These are phyloP conservation scores for Phasianus colchicus DNA, from an alignment of 2,113 vertebrate species.

Conservation along the genomic window DNA sequence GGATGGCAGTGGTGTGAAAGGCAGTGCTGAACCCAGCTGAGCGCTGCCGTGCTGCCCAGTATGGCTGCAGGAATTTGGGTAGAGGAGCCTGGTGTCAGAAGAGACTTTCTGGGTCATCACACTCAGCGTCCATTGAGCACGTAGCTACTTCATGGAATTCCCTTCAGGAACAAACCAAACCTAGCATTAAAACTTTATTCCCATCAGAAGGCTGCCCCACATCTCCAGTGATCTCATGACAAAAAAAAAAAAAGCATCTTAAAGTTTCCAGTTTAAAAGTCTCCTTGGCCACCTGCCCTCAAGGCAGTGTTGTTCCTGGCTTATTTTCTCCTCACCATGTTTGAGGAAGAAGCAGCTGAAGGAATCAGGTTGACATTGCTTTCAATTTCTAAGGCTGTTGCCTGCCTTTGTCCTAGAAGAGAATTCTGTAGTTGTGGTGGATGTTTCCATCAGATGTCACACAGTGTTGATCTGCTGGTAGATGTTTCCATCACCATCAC, in stretches of 20 bases:
- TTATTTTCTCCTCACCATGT: background rate
- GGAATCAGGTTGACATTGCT: background rate
- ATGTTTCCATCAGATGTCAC: background rate
- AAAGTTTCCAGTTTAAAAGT: background rate
- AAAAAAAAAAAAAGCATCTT: background rate
- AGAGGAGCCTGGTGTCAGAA: background rate
- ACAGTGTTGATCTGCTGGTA: background rate
- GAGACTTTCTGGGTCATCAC: background rate
- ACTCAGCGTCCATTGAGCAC: background rate
- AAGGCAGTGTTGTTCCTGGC: background rate
- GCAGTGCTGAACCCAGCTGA: background rate
- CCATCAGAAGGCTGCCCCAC: background rate
- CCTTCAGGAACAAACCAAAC: background rate
- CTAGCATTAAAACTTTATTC: background rate
- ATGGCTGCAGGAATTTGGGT: background rate
- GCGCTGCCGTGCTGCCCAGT: background rate
- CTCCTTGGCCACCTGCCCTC: background rate
- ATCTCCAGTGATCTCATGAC: background rate
- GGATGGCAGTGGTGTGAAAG: background rate
- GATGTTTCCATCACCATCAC: background rate
- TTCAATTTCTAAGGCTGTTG: background rate
- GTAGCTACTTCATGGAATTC: background rate
- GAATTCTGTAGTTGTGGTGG: accelerated
- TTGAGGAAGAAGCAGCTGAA: background rate
- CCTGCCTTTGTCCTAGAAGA: background rate